Evolutionary conservation across 2,888 invertebrate species (phyloP).

Genomic region (Deilephila porcellus): DNA sequence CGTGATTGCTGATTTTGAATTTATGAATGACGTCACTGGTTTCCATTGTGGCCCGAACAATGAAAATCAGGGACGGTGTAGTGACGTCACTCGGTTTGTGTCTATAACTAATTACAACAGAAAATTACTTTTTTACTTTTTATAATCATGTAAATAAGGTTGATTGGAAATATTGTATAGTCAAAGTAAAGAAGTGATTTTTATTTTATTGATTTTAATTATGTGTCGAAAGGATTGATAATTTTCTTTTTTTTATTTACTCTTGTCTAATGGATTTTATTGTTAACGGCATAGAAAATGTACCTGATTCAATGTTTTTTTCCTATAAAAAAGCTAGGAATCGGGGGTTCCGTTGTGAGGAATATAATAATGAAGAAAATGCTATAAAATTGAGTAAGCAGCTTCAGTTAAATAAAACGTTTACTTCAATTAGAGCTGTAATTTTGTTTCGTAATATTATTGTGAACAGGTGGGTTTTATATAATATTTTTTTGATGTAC

Average conservation of each 20-base stretch:
- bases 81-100: slow-evolving; percentile 44
- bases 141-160: slow-evolving; percentile 14
- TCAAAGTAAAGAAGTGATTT: slow-evolving; percentile 22
- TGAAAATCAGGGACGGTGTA: slow-evolving; percentile 48
- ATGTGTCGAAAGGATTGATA: neutral
- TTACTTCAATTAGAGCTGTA: too few relatives aligned
- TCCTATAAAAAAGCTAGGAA: slow-evolving; percentile 74
- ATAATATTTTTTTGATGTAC: neutral
- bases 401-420: too few relatives aligned
- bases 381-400: neutral
- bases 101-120: slow-evolving; percentile 41
- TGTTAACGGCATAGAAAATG: slow-evolving; percentile 47
- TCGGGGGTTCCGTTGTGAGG: slow-evolving; percentile 54
- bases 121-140: slow-evolving; percentile 25
- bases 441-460: neutral
- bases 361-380: slow-evolving; percentile 30
- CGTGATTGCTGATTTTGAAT: slow-evolving; percentile 32
- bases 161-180: neutral
- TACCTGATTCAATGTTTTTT: slow-evolving; percentile 77
- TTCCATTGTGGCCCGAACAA: slow-evolving; percentile 69
- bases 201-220: neutral
- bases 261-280: slow-evolving; percentile 49
- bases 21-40: slow-evolving; percentile 41
- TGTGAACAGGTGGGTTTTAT: neutral
- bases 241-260: slow-evolving; percentile 32